phyloP scores from a whole-genome alignment of 1,140 invertebrate species.

The Tetramorium alpestre region DNA sequence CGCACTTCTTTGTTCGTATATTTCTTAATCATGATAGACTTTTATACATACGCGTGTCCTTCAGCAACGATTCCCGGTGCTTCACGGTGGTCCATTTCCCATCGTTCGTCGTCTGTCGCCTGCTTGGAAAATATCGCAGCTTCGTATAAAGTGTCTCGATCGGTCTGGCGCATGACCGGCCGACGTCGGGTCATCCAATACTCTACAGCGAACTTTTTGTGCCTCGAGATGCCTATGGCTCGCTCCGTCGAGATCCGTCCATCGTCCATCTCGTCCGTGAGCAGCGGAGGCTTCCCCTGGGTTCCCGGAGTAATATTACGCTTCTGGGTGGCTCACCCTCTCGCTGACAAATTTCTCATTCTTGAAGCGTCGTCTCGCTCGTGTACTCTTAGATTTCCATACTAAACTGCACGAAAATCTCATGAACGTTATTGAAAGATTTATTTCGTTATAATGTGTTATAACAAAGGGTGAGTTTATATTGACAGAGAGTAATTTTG shows the following conservation, averaged over 20 bases:
- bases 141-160: constrained; percentile 72
- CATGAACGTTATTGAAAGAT: constrained; percentile 8
- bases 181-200: constrained; percentile 75
- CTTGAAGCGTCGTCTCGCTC: neutral
- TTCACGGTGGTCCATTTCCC: constrained; percentile 79
- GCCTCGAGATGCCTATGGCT: constrained; percentile 62
- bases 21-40: neutral
- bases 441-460: neutral
- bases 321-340: constrained; percentile 72
- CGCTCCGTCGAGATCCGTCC: constrained; percentile 28
- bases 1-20: neutral
- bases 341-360: constrained; percentile 46
- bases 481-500: neutral
- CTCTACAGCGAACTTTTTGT: constrained; percentile 60
- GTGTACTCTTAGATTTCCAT: constrained; percentile 4
- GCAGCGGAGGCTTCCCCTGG: constrained; percentile 20
- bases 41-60: neutral
- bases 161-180: constrained; percentile 64
- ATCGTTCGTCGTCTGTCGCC: constrained; percentile 76
- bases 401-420: neutral
- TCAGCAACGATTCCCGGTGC: constrained; percentile 23
- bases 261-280: constrained; percentile 44
- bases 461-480: neutral
- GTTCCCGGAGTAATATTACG: constrained; percentile 70
- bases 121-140: constrained; percentile 61